Evolutionary conservation across 1,140 invertebrate genomes (phyloP).

Genomic region (Drosophila mauritiana): DNA sequence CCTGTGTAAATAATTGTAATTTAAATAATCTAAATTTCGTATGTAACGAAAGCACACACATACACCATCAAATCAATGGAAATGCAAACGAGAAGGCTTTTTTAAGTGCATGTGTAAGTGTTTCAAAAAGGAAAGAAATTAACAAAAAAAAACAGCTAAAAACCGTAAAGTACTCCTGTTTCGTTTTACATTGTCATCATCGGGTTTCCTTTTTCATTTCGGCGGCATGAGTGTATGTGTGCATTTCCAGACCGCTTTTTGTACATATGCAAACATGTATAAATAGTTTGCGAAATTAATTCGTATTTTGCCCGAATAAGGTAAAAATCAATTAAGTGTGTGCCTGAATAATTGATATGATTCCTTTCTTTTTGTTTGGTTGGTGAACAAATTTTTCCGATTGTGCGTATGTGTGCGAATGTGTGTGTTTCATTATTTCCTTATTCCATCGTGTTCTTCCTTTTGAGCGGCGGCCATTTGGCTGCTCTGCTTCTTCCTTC

Average conservation of each 20-base stretch:
- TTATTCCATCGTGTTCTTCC: constrained; percentile 75
- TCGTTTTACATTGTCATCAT: constrained; percentile 73
- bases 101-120: constrained; percentile 77
- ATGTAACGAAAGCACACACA: constrained; percentile 71
- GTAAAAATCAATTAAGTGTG: constrained; percentile 53
- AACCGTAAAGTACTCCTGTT: constrained; percentile 36
- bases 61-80: constrained; percentile 55
- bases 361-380: constrained; percentile 22
- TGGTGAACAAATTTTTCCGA: constrained; percentile 41
- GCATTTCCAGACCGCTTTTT: constrained; percentile 59
- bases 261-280: constrained; percentile 54
- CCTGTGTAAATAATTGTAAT: constrained; percentile 84
- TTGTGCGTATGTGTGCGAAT: constrained; percentile 32
- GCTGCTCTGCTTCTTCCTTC: constrained; percentile 59
- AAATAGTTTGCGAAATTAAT: constrained; percentile 61
- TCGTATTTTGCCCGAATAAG: constrained; percentile 29
- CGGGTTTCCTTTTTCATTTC: constrained; percentile 63
- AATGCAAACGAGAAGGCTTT: constrained; percentile 62
- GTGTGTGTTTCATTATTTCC: constrained; percentile 63
- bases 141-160: constrained; percentile 20
- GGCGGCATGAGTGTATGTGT: constrained; percentile 38
- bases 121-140: not conserved
- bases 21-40: constrained; percentile 73
- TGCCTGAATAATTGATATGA: constrained; percentile 25
- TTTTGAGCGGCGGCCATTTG: constrained; percentile 77